Percentiles rank a stretch among this genome's conserved stretches.
These are phyloP conservation scores for Gobio occitaniae DNA, from an alignment of 2,797 vertebrate species.

Conservation along the genomic window DNA sequence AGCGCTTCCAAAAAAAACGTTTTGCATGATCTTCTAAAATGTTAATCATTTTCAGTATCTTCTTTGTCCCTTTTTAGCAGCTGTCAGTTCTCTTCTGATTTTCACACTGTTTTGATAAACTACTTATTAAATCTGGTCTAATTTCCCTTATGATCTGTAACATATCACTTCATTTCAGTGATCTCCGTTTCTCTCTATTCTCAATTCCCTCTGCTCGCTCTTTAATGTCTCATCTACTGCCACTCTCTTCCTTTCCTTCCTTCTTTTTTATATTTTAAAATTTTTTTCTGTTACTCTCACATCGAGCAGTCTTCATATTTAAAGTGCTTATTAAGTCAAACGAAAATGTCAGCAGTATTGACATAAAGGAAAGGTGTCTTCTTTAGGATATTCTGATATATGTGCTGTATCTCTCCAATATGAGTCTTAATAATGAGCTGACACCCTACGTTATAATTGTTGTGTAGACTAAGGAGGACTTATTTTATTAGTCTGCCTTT, in stretches of 20 bases:
- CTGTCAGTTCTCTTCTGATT: conserved; percentile 55
- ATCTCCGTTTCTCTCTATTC: conserved; percentile 55
- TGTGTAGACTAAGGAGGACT: conserved; percentile 66
- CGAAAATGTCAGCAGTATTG: conserved; percentile 82
- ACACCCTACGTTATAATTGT: conserved; percentile 58
- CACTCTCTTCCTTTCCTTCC: conserved; percentile 53
- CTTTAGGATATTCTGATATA: conserved; percentile 73
- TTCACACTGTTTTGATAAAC: conserved; percentile 56
- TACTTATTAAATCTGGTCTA: conserved; percentile 60
- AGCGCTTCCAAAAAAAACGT: not conserved
- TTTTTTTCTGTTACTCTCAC: conserved; percentile 50
- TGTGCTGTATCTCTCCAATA: conserved; percentile 66
- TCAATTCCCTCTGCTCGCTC: conserved; percentile 57
- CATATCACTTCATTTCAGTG: conserved; percentile 60
- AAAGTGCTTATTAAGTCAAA: conserved; percentile 76
- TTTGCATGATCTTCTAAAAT: not conserved
- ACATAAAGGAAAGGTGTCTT: conserved; percentile 79
- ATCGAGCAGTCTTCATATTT: conserved; percentile 67
- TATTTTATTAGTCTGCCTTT: conserved; percentile 75
- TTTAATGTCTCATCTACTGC: conserved; percentile 57
- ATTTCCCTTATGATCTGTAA: conserved; percentile 65
- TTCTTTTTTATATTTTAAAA: not conserved
- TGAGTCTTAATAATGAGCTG: conserved; percentile 74
- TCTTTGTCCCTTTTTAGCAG: conserved; percentile 52
- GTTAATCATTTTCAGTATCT: conserved; percentile 45